Evolutionary conservation across 2,797 vertebrate genomes (phyloP).

Genomic region (Centroberyx gerrardi): DNA sequence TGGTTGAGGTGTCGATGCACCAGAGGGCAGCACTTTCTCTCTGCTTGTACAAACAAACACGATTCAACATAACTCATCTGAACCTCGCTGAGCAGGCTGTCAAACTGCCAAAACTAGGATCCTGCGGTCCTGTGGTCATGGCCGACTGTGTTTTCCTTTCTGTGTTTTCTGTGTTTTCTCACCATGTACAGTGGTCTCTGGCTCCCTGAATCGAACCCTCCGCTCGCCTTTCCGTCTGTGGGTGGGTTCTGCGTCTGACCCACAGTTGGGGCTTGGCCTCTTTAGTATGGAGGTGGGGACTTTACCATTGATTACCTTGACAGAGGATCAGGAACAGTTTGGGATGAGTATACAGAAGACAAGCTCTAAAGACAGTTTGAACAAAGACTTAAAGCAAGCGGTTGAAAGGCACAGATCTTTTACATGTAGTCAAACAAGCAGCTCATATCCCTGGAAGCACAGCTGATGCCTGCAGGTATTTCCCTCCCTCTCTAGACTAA

Average conservation of each 20-base stretch:
- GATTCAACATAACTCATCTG: background rate
- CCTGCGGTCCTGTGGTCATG: too few relatives aligned
- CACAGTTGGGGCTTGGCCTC: slow-evolving; percentile 73
- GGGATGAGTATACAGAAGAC: slow-evolving; percentile 6
- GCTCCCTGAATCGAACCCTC: slow-evolving; percentile 93
- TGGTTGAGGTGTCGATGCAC: slow-evolving; percentile 10
- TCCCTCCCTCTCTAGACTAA: background rate
- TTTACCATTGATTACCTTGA: slow-evolving; percentile 79
- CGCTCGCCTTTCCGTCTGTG: slow-evolving; percentile 85
- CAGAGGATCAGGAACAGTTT: slow-evolving; percentile 21
- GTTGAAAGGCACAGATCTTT: slow-evolving; percentile 5
- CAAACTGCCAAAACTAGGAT: background rate
- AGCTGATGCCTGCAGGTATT: background rate
- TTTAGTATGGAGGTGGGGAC: slow-evolving; percentile 91
- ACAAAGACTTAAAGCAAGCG: slow-evolving; percentile 20
- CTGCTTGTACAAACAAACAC: slow-evolving; percentile 13
- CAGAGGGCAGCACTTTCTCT: slow-evolving; percentile 45
- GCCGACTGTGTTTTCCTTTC: background rate
- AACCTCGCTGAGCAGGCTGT: background rate
- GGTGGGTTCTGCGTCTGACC: slow-evolving; percentile 64
- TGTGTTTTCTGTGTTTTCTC: slow-evolving; percentile 43
- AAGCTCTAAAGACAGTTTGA: slow-evolving; percentile 4
- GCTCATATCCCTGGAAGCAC: background rate
- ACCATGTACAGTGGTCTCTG: slow-evolving; percentile 91
- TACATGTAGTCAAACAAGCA: slow-evolving; percentile 13